These are phyloP conservation scores for Odontocolon sp. DNA, from an alignment of 2,888 invertebrate species.

Conservation along the genomic window DNA sequence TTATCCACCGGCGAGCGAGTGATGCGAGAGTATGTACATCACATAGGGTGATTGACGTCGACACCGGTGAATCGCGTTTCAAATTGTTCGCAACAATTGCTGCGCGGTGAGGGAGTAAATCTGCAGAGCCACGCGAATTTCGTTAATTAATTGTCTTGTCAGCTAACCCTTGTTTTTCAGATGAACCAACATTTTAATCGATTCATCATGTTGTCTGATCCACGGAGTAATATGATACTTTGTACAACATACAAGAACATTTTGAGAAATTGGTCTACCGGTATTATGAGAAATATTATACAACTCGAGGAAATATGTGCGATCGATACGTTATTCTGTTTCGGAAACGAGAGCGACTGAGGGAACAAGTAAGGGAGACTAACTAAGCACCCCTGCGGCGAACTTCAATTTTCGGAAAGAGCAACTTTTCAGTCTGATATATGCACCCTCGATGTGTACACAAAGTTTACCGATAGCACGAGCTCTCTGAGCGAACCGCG, in stretches of 20 bases:
- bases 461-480: slow-evolving; percentile 47
- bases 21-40: neutral
- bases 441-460: slow-evolving; percentile 45
- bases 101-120: slow-evolving; percentile 28
- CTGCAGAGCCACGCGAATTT: slow-evolving; percentile 48
- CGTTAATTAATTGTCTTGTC: slow-evolving; percentile 48
- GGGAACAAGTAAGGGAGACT: slow-evolving; percentile 1
- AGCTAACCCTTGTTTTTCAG: slow-evolving; percentile 13
- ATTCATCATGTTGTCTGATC: neutral
- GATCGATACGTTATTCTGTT: slow-evolving; percentile 43
- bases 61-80: slow-evolving; percentile 38
- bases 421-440: slow-evolving; percentile 49
- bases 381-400: slow-evolving; percentile 27
- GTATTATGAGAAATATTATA: too few relatives aligned
- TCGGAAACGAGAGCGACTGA: slow-evolving; percentile 33
- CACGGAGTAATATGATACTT: neutral
- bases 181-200: slow-evolving; percentile 17
- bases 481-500: slow-evolving; percentile 2
- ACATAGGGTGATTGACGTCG: slow-evolving; percentile 45
- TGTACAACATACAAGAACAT: neutral
- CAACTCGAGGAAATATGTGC: neutral
- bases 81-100: slow-evolving; percentile 52
- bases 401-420: slow-evolving; percentile 52
- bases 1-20: slow-evolving; percentile 20
- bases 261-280: too few relatives aligned